phyloP scores from a whole-genome alignment of 2,113 vertebrate genomes.

The Tichodroma muraria region DNA sequence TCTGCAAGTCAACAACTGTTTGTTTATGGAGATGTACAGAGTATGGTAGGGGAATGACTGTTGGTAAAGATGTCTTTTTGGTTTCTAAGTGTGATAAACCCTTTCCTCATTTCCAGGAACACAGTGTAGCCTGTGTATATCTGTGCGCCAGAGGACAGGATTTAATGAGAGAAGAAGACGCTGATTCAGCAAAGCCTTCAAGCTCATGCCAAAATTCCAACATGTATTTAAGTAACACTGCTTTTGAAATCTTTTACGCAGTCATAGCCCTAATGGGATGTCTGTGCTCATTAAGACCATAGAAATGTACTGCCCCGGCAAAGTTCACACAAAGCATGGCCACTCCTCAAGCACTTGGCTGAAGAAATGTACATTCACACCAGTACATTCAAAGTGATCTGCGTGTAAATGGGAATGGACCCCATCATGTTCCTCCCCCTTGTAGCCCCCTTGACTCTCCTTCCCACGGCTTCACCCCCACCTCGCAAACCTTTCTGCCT shows the following conservation, averaged over 20 bases:
- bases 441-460: neutral
- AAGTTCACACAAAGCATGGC: neutral
- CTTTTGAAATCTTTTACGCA: neutral
- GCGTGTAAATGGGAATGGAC: neutral
- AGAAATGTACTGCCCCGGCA: neutral
- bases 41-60: neutral
- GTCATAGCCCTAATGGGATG: neutral
- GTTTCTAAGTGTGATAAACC: neutral
- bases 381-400: neutral
- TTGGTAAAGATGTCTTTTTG: neutral
- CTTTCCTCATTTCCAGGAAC: neutral
- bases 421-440: neutral
- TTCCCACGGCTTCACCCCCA: neutral
- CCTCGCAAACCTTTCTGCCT: neutral
- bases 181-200: neutral
- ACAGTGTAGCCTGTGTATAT: neutral
- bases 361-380: neutral
- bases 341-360: neutral
- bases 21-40: neutral
- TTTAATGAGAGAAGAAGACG: neutral
- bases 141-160: neutral
- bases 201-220: neutral
- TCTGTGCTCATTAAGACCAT: neutral
- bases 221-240: neutral
- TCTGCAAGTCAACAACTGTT: neutral